phyloP scores from a whole-genome alignment of 2,888 invertebrate species.

The Macaria liturata region DNA sequence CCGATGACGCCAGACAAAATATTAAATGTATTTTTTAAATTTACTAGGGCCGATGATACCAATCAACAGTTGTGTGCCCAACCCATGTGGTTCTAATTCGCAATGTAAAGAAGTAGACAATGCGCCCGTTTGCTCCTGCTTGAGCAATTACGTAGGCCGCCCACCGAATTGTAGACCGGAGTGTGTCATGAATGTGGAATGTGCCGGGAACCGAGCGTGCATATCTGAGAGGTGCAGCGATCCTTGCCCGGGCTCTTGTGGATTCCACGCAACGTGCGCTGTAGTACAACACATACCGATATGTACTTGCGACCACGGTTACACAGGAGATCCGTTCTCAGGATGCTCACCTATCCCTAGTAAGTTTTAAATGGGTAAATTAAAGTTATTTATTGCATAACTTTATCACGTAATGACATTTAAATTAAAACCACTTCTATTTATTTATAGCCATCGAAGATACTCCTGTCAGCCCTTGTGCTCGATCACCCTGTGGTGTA shows the following conservation, averaged over 20 bases:
- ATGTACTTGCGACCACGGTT: conserved; percentile 87
- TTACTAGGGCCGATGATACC: conserved; percentile 56
- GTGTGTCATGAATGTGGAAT: conserved; percentile 89
- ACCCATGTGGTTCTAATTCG: conserved; percentile 91
- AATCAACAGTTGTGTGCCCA: conserved; percentile 86
- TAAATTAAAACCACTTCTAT: conserved; percentile 1
- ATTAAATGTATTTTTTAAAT: conserved; percentile 1
- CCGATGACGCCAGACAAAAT: neutral
- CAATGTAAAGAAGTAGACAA: conserved; percentile 87
- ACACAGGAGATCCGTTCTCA: conserved; percentile 91
- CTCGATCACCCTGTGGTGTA: conserved; percentile 93
- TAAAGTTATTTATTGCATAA: neutral
- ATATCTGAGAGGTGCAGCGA: conserved; percentile 88
- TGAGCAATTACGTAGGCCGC: conserved; percentile 88
- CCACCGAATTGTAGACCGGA: conserved; percentile 91
- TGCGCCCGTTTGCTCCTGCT: conserved; percentile 89
- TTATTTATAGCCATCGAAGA: conserved; percentile 80
- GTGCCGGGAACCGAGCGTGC: conserved; percentile 88
- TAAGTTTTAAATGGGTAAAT: conserved; percentile 61
- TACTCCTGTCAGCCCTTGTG: conserved; percentile 85
- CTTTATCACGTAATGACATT: neutral
- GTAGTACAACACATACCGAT: conserved; percentile 89
- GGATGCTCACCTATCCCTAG: conserved; percentile 86
- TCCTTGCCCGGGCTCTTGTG: conserved; percentile 90
- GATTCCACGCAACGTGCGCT: conserved; percentile 87